A percentile compares a stretch with the other conserved stretches of the same genome.
Evolutionary conservation across 2,888 invertebrate genomes (phyloP).

Genomic region (Steinernema scapterisci): DNA sequence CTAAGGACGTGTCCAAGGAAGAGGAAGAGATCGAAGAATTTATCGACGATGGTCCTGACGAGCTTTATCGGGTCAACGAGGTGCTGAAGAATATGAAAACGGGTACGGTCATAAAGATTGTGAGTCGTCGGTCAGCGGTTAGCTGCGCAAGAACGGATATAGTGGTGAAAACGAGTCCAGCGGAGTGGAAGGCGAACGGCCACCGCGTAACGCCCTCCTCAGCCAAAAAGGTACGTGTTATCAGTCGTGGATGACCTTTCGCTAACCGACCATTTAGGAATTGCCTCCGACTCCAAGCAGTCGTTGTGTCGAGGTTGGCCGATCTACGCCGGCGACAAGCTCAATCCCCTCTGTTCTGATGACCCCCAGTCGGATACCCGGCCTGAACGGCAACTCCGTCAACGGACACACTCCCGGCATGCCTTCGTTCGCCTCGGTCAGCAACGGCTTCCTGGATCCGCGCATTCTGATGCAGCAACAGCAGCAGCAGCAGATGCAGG

Average conservation of each 20-base stretch:
- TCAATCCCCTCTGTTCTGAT: background rate
- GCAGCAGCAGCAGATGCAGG: background rate
- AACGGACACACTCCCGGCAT: background rate
- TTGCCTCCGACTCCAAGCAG: conserved; percentile 5
- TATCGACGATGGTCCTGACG: conserved; percentile 7
- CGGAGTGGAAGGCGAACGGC: background rate
- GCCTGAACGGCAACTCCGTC: background rate
- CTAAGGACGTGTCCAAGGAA: background rate
- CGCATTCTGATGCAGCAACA: background rate
- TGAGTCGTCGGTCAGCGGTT: background rate
- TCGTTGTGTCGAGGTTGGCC: conserved; percentile 11
- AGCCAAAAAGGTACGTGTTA: background rate
- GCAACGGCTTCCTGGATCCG: conserved; percentile 2
- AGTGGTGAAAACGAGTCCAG: conserved; percentile 14
- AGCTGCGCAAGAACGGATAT: conserved; percentile 3
- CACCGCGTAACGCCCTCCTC: background rate
- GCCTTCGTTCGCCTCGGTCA: background rate
- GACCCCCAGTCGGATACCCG: background rate
- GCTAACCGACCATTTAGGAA: background rate
- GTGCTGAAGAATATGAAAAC: background rate
- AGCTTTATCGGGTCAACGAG: background rate
- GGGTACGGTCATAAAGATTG: background rate
- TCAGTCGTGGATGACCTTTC: background rate
- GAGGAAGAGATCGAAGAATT: conserved; percentile 18
- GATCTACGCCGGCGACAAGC: background rate